These are phyloP conservation scores for Sciurus niger DNA, from an alignment of 2,113 vertebrate genomes.

Conservation along the genomic window DNA sequence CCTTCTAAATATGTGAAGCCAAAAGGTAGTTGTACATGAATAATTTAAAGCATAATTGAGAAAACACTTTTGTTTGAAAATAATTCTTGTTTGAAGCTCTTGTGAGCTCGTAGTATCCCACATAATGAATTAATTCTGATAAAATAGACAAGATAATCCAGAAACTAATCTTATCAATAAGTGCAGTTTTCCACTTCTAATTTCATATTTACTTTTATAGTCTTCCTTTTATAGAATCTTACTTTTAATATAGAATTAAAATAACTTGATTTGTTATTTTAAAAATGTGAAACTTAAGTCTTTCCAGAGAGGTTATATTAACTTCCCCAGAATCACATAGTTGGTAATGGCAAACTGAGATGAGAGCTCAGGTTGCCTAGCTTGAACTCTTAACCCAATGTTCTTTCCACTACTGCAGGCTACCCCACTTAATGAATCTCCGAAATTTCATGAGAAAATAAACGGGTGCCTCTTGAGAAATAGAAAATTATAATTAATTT, in stretches of 20 bases:
- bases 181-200: neutral
- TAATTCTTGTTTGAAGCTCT: slow-evolving; percentile 24
- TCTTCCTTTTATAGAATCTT: neutral
- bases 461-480: neutral
- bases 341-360: neutral
- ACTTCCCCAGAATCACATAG: neutral
- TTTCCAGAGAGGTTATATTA: neutral
- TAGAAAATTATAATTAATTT: slow-evolving; percentile 33
- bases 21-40: neutral
- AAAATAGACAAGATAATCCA: neutral
- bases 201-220: neutral
- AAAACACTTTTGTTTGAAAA: slow-evolving; percentile 32
- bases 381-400: neutral
- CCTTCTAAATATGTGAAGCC: neutral
- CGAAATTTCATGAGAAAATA: slow-evolving; percentile 32
- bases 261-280: neutral
- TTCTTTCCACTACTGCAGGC: neutral
- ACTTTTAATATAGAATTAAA: slow-evolving; percentile 25
- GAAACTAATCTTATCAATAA: neutral
- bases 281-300: neutral
- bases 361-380: neutral
- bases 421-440: neutral
- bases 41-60: slow-evolving; percentile 10
- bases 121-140: slow-evolving; percentile 38
- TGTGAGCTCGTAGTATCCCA: neutral